Evolutionary conservation across 1,140 invertebrate genomes (phyloP).

Genomic region (Cecropterus lyciades): DNA sequence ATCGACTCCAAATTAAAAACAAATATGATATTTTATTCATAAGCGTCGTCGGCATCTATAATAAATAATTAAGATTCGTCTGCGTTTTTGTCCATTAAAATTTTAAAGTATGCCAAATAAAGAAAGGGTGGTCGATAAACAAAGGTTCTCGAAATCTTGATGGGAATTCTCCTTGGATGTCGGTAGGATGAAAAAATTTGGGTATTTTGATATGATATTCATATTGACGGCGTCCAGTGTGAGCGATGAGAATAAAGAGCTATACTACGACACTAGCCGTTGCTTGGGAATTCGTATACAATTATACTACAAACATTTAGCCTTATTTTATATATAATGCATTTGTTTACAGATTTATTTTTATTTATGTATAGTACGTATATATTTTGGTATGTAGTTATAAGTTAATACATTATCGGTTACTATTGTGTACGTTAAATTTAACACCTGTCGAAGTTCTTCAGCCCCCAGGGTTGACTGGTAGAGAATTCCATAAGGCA

Average conservation of each 20-base stretch:
- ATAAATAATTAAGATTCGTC: slow-evolving; percentile 58
- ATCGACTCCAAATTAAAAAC: slow-evolving; percentile 39
- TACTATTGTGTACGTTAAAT: too few species aligned
- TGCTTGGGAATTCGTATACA: too few species aligned
- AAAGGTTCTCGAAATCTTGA: slow-evolving; percentile 48
- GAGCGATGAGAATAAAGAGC: slow-evolving; percentile 17
- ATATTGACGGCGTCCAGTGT: slow-evolving; percentile 32
- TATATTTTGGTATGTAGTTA: too few species aligned
- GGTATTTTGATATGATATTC: slow-evolving; percentile 53
- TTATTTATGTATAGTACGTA: too few species aligned
- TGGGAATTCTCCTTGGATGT: slow-evolving; percentile 47
- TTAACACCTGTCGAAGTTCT: too few species aligned
- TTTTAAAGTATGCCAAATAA: slow-evolving; percentile 59
- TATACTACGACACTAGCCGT: too few species aligned
- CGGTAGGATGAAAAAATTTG: slow-evolving; percentile 43
- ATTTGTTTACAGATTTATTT: too few species aligned
- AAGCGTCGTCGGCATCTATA: slow-evolving; percentile 46
- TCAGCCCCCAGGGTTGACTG: too few species aligned
- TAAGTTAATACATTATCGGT: too few species aligned
- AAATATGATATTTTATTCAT: slow-evolving; percentile 59
- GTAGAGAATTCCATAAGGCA: too few species aligned
- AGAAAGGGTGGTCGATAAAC: slow-evolving; percentile 46
- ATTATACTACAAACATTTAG: too few species aligned
- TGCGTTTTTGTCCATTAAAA: slow-evolving; percentile 55
- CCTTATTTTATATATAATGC: too few species aligned